Percentiles rank a stretch among this genome's conserved stretches.
These are phyloP conservation scores for Corapipo altera DNA, from an alignment of 2,113 vertebrate species.

Conservation along the genomic window DNA sequence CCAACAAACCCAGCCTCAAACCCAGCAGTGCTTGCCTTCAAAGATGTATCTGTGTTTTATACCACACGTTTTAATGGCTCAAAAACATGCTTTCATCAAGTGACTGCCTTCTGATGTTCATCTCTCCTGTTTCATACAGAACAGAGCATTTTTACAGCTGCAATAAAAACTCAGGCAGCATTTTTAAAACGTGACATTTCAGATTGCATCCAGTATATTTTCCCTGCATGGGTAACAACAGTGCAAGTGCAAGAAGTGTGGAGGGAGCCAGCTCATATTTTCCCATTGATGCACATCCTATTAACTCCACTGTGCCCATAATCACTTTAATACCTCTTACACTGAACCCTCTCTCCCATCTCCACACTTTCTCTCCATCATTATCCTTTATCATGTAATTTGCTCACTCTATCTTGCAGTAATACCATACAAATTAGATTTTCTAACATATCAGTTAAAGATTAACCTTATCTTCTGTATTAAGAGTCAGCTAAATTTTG, in stretches of 20 bases:
- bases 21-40: background rate
- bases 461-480: background rate
- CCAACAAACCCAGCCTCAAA: background rate
- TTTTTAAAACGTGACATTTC: background rate
- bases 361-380: background rate
- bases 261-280: background rate
- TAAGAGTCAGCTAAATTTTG: background rate
- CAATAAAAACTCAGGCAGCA: background rate
- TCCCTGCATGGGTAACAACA: background rate
- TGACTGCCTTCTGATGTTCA: background rate
- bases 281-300: background rate
- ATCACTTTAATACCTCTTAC: background rate
- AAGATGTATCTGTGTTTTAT: background rate
- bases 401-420: background rate
- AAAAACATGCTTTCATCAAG: background rate
- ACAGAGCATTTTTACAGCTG: background rate
- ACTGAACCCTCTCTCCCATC: background rate
- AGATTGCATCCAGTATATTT: background rate
- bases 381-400: background rate
- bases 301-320: background rate
- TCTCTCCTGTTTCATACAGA: background rate
- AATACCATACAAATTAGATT: background rate
- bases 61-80: background rate
- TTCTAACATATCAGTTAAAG: background rate
- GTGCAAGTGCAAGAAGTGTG: background rate